phyloP scores from a whole-genome alignment of 2,888 invertebrate genomes.

The Cantharis flavilabris region DNA sequence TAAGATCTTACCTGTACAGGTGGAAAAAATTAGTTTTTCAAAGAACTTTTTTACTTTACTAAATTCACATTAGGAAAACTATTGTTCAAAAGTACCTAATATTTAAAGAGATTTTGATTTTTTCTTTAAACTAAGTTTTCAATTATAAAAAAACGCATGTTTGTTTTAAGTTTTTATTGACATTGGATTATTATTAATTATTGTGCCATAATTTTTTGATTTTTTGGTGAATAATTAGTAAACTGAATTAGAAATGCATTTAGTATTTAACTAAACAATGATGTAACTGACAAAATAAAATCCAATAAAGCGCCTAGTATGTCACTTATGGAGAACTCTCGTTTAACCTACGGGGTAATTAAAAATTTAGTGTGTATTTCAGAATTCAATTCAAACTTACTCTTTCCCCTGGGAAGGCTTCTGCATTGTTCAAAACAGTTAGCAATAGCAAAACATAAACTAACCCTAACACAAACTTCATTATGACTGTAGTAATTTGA shows the following conservation, averaged over 20 bases:
- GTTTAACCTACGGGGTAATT: background rate
- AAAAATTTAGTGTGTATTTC: background rate
- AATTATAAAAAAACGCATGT: background rate
- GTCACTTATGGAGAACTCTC: background rate
- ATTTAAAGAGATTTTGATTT: background rate
- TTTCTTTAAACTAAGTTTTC: background rate
- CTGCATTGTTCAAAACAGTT: background rate
- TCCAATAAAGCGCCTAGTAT: background rate
- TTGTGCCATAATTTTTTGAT: background rate
- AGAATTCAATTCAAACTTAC: background rate
- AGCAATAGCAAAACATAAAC: background rate
- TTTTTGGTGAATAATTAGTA: background rate
- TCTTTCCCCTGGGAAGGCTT: background rate
- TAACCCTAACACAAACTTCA: background rate
- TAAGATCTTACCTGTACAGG: too few species aligned
- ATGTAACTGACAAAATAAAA: background rate
- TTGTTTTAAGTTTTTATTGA: background rate
- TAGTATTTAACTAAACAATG: background rate
- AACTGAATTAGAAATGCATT: background rate
- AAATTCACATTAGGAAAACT: too few species aligned
- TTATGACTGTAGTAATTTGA: background rate
- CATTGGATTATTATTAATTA: background rate
- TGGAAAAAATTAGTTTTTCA: too few species aligned
- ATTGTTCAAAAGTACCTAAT: too few species aligned
- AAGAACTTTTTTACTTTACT: too few species aligned